Evolutionary conservation across 1,140 invertebrate species (phyloP).

Genomic region (Brachionus asplanchnoidis): DNA sequence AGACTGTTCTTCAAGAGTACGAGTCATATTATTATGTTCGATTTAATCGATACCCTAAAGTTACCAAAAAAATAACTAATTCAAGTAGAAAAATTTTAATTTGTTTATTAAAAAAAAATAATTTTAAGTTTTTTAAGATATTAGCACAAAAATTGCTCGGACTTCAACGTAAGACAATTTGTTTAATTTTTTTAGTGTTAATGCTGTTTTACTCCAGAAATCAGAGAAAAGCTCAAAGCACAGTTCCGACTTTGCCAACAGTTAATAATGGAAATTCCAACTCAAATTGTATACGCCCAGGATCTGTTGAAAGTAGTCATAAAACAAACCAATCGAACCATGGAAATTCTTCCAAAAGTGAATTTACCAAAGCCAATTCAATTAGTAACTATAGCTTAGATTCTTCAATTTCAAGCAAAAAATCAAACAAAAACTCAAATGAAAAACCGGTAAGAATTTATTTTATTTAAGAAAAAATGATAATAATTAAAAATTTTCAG

Average conservation of each 20-base stretch:
- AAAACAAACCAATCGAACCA: background rate
- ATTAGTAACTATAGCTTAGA: background rate
- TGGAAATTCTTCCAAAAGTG: conserved; percentile 5
- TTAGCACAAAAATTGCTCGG: conserved; percentile 22
- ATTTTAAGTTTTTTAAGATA: conserved; percentile 5
- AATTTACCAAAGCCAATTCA: background rate
- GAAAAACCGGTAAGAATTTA: conserved; percentile 8
- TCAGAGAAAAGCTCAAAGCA: background rate
- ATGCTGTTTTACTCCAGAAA: background rate
- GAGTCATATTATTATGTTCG: conserved; percentile 76
- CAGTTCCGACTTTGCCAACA: conserved; percentile 19
- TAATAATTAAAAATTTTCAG: background rate
- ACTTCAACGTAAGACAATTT: background rate
- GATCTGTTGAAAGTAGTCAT: conserved; percentile 1
- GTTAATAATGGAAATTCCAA: background rate
- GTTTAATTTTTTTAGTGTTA: background rate
- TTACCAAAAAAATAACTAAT: conserved; percentile 62
- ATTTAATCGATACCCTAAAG: conserved; percentile 76
- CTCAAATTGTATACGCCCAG: background rate
- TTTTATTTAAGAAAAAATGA: background rate
- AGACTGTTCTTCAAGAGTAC: conserved; percentile 79
- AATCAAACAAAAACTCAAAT: background rate
- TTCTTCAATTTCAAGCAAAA: background rate
- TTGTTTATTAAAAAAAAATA: background rate
- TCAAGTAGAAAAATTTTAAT: conserved; percentile 46